These are phyloP conservation scores for Pseudorhombus dupliciocellatus DNA, from an alignment of 2,113 vertebrate species.

Conservation along the genomic window DNA sequence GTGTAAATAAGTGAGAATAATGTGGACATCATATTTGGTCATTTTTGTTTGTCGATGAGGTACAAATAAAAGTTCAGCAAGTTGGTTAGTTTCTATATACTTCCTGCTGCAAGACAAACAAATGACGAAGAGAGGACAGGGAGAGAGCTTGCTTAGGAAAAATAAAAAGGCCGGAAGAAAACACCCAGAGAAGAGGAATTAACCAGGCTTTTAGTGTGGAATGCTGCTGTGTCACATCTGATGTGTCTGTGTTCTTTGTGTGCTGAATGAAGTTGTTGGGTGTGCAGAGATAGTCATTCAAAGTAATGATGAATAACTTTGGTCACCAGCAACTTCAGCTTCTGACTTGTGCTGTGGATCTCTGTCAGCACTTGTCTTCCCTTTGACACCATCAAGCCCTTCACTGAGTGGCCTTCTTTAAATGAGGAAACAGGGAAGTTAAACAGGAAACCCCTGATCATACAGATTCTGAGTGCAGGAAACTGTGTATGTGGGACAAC, in stretches of 20 bases:
- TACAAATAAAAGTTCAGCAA: slow-evolving; percentile 20
- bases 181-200: slow-evolving; percentile 1
- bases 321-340: not conserved
- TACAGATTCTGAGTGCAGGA: slow-evolving; percentile 42
- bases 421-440: slow-evolving; percentile 47
- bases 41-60: slow-evolving; percentile 9
- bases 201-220: not conserved
- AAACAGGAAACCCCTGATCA: slow-evolving; percentile 54
- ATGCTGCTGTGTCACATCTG: slow-evolving; percentile 3
- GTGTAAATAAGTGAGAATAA: not conserved
- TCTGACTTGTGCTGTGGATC: not conserved
- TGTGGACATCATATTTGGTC: slow-evolving; percentile 11
- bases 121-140: slow-evolving; percentile 22
- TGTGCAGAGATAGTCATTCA: slow-evolving; percentile 9
- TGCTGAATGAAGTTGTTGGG: slow-evolving; percentile 20
- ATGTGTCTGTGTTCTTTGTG: slow-evolving; percentile 17
- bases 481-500: slow-evolving; percentile 3
- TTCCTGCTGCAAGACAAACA: slow-evolving; percentile 55
- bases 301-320: slow-evolving; percentile 7
- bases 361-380: not conserved
- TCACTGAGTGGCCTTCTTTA: slow-evolving; percentile 3
- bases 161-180: slow-evolving; percentile 13
- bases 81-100: slow-evolving; percentile 15
- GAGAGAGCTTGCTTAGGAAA: not conserved
- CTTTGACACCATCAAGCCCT: not conserved